Evolutionary conservation across 2,888 invertebrate genomes (phyloP), one percentile per base, ranked within the genome.

Genomic region (Parelbella ahira): DNA sequence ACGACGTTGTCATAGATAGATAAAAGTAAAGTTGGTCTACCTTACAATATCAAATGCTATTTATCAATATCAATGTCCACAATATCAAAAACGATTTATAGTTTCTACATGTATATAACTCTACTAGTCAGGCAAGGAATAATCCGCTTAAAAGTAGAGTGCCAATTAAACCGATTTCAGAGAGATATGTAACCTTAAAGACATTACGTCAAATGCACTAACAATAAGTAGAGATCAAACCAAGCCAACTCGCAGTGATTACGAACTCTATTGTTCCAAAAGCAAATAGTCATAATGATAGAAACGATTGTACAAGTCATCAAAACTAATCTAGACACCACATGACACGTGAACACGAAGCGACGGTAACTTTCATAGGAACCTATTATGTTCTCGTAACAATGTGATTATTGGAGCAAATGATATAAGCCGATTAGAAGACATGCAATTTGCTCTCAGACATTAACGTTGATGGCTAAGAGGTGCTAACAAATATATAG

Each of bases 221-320:
- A n/a, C n/a, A n/a, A n/a, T n/a, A n/a, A n/a, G n/a, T n/a, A n/a
- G n/a, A n/a, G n/a, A n/a, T n/a, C n/a, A n/a, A n/a, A n/a, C n/a
- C n/a, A n/a, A n/a, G n/a, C n/a, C n/a, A n/a, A 13, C 12, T 33
- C 8, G n/a, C 8, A 12, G 8, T 11, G 7, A 8, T 9, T 24
- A 5, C 1, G 15, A 15, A 34, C 9, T 4, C 34, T 23, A 34
- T 37, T 37, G 37, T 28, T 37, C 20, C 11, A 0, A 21, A 28
- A 28, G 28, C 18, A 37, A 6, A 24, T 34, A 34, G 24, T 23
- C 12, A 47, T 21, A n/a, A n/a, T n/a, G n/a, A 44, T 27, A 44
- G 37, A 27, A 38, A 37, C 18, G 24, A 47, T 42, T 33, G 23
- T 37, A 45, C 47, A 25, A 51, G 44, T 49, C 49, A 49, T 51